phyloP scores from a whole-genome alignment of 1,140 invertebrate genomes.

The Micrasema minimum region DNA sequence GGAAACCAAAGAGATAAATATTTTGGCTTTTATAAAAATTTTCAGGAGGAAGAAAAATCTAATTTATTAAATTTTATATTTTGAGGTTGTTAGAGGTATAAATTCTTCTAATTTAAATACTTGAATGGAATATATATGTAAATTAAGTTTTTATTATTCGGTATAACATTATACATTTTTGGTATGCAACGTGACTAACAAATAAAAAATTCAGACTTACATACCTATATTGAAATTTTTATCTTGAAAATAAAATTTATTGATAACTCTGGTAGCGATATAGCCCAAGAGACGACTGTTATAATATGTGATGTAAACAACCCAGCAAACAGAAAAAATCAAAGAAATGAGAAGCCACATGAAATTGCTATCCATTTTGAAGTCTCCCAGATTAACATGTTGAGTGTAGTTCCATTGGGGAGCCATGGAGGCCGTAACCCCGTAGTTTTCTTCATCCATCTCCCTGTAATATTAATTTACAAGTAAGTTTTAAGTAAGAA shows the following conservation, averaged over 20 bases:
- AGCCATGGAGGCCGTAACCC: conserved; percentile 57
- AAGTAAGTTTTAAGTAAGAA: too few relatives aligned
- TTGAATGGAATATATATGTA: too few relatives aligned
- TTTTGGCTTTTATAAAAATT: too few relatives aligned
- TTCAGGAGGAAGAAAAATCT: too few relatives aligned
- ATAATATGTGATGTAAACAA: conserved; percentile 95
- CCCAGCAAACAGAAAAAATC: conserved; percentile 84
- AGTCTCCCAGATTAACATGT: conserved; percentile 72
- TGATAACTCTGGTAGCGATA: conserved; percentile 89
- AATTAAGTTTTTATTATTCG: too few relatives aligned
- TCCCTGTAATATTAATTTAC: conserved; percentile 16
- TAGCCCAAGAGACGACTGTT: conserved; percentile 92
- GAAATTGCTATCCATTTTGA: conserved; percentile 86
- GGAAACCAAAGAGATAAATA: too few relatives aligned
- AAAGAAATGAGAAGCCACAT: conserved; percentile 81
- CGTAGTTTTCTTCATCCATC: conserved; percentile 34
- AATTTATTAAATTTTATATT: too few relatives aligned
- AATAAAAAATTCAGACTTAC: too few relatives aligned
- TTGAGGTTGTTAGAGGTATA: too few relatives aligned
- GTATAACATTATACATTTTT: too few relatives aligned
- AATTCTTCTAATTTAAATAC: too few relatives aligned
- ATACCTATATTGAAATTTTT: conserved; percentile 93
- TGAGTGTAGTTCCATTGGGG: conserved; percentile 68
- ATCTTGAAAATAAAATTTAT: conserved; percentile 85
- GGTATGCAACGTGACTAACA: too few relatives aligned